These are phyloP conservation scores for Nothocercus julius DNA, from an alignment of 2,113 vertebrate species.

Conservation along the genomic window DNA sequence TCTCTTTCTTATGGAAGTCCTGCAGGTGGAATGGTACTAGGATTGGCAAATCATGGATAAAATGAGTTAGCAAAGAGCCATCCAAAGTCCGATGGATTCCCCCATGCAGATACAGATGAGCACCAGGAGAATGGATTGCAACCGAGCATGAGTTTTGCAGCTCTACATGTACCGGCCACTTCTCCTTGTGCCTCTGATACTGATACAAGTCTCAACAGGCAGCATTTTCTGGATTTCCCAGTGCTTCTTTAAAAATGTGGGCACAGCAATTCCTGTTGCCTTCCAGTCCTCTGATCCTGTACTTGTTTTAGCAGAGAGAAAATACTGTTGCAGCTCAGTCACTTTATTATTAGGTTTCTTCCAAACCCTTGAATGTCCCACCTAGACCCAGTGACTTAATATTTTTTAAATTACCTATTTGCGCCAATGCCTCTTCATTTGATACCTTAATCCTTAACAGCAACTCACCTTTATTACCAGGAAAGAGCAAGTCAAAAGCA, in stretches of 20 bases:
- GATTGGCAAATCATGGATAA: not conserved
- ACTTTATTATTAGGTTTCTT: constrained; percentile 17
- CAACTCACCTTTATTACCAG: constrained; percentile 69
- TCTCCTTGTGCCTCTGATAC: fast-evolving
- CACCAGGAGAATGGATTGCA: fast-evolving
- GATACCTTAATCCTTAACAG: constrained; percentile 67
- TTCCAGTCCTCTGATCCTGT: not conserved
- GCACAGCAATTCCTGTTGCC: not conserved
- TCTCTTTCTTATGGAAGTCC: not conserved
- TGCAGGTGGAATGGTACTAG: not conserved
- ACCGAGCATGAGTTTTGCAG: fast-evolving
- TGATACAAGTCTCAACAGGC: not conserved
- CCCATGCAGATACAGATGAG: fast-evolving
- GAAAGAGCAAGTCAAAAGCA: constrained; percentile 41
- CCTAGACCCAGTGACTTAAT: constrained; percentile 35
- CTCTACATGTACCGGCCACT: fast-evolving
- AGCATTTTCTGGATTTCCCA: not conserved
- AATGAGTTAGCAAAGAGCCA: not conserved
- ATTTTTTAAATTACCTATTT: constrained; percentile 64
- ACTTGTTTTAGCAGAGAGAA: not conserved
- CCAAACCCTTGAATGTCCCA: constrained; percentile 26
- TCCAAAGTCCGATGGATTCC: not conserved
- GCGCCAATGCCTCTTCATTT: constrained; percentile 46
- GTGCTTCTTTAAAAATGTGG: not conserved
- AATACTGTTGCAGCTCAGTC: constrained; percentile 4